These are phyloP conservation scores for Mastomys coucha DNA, from an alignment of 2,113 vertebrate species.

Conservation along the genomic window DNA sequence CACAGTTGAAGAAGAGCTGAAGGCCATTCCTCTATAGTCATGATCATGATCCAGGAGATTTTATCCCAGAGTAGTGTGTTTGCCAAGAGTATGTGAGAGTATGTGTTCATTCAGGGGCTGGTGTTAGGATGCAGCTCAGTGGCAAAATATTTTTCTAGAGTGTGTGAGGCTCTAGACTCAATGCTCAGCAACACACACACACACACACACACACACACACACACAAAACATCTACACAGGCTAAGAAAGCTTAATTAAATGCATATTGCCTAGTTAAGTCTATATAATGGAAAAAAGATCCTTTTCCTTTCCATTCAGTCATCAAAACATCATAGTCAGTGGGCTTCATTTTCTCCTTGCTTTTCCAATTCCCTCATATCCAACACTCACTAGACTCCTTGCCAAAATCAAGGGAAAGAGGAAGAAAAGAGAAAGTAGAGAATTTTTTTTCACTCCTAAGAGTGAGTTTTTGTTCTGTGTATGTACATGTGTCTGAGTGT, in stretches of 20 bases:
- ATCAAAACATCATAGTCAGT: background rate
- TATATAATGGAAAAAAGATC: background rate
- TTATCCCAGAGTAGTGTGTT: background rate
- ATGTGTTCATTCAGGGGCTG: background rate
- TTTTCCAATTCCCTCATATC: background rate
- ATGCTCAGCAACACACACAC: background rate
- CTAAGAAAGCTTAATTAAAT: background rate
- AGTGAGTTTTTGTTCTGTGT: background rate
- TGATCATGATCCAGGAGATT: background rate
- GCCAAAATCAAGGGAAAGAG: background rate
- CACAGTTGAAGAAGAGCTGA: constrained; percentile 1
- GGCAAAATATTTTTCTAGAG: background rate
- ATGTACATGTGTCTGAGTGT: background rate
- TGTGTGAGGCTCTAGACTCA: background rate
- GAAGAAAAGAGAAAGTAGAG: background rate
- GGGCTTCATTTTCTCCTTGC: background rate
- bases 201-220: background rate
- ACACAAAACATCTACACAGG: background rate
- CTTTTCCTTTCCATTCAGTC: background rate
- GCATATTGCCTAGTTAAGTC: background rate
- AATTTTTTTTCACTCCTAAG: background rate
- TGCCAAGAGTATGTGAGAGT: too few relatives aligned
- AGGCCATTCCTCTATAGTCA: background rate
- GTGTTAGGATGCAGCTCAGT: background rate
- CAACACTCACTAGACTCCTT: background rate